phyloP scores from a whole-genome alignment of 35 echinoderm and acorn worm species.

The Apostichopus japonicus region DNA sequence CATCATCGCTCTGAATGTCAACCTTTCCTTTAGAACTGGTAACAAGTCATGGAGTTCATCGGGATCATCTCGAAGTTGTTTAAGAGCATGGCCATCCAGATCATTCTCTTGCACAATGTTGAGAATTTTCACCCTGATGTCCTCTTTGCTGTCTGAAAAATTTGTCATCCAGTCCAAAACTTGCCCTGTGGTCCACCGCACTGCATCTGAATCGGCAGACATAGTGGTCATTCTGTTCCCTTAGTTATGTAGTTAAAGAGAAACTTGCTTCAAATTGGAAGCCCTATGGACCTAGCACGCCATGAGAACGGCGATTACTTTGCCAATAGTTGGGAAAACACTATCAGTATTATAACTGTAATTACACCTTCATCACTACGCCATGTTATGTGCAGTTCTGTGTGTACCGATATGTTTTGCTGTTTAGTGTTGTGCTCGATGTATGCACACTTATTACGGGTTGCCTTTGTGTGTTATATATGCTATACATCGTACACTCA shows the following conservation, averaged over 20 bases:
- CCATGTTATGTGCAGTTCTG: background rate
- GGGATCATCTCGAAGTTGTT: slow-evolving; percentile 43
- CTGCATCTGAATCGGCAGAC: background rate
- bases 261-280: background rate
- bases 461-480: slow-evolving; percentile 1
- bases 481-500: background rate
- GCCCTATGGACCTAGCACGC: background rate
- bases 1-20: slow-evolving; percentile 59
- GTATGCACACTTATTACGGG: background rate
- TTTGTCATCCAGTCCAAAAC: slow-evolving; percentile 57
- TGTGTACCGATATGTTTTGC: background rate
- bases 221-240: background rate
- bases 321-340: no score
- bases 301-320: no score
- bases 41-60: slow-evolving; percentile 54
- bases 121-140: slow-evolving; percentile 21
- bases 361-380: no score
- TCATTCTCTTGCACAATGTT: slow-evolving; percentile 52
- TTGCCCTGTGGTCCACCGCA: slow-evolving; percentile 28
- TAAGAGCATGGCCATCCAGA: slow-evolving; percentile 48
- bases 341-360: no score
- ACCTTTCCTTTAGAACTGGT: slow-evolving; percentile 50
- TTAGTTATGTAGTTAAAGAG: background rate
- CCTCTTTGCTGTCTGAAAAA: slow-evolving; percentile 60
- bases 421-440: background rate